A percentile compares a stretch with the other conserved stretches of the same genome.
Conservation (phyloP, 2,113 vertebrate species). For the Hirundichthys speculiger region DNA sequence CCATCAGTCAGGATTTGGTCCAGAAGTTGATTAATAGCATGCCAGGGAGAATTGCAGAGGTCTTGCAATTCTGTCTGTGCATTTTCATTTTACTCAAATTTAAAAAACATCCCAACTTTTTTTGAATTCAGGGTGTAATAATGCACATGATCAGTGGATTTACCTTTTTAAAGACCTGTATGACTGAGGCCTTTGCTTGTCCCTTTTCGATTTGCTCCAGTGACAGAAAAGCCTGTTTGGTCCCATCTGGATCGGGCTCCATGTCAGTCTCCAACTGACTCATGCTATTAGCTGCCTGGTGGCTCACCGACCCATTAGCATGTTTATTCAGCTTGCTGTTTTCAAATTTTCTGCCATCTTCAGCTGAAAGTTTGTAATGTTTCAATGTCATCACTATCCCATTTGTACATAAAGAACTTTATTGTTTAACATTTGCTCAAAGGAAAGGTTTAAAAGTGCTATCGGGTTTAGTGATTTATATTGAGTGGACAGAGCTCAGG, state of each 20-base stretch:
- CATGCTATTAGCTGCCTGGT: neutral
- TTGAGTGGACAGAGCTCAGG: neutral
- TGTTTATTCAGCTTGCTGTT: constrained; percentile 55
- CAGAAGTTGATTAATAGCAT: no score
- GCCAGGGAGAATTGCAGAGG: no score
- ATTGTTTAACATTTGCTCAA: accelerated
- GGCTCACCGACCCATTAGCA: constrained; percentile 25
- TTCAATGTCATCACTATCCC: no score
- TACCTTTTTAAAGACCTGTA: constrained; percentile 83
- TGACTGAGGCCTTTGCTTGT: constrained; percentile 72
- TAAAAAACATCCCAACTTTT: no score
- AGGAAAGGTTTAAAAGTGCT: neutral
- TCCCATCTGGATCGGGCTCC: neutral
- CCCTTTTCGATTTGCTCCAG: constrained; percentile 48
- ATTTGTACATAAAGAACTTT: no score
- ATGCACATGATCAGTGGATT: accelerated
- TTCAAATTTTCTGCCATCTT: constrained; percentile 46
- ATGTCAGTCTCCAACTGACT: neutral
- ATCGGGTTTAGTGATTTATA: neutral
- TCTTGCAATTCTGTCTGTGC: no score
- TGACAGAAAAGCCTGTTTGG: constrained; percentile 58
- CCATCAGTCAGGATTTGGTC: no score
- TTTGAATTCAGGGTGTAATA: no score
- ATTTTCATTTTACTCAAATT: no score
- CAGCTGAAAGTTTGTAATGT: accelerated